Evolutionary conservation across 35 echinoderm and acorn worm genomes (phyloP), one percentile per base, ranked within the genome.

Genomic region (Ophioderma brevispina): DNA sequence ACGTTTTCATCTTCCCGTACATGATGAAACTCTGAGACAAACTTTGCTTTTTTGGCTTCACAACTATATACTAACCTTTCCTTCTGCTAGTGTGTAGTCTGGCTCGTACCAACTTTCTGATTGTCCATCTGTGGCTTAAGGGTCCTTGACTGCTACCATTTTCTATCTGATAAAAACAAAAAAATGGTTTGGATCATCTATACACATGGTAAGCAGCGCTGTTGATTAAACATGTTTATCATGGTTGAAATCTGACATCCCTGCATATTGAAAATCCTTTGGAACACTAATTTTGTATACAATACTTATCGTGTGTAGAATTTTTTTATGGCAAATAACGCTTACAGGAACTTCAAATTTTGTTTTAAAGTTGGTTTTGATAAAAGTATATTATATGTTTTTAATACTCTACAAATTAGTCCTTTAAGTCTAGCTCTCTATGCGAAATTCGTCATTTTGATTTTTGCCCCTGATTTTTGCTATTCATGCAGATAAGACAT

Each of bases 41-140:
- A n/a, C n/a, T n/a, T n/a, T n/a, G n/a, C n/a, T n/a, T n/a, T n/a
- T n/a, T n/a, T n/a, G n/a, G n/a, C n/a, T n/a, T n/a, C n/a, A n/a
- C n/a, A n/a, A n/a, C n/a, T n/a, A n/a, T n/a, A n/a, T n/a, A n/a
- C 82, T 32, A 85, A 99, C 97, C 97, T 99, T 99, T 99, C 23
- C 93, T 91, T 49, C 97, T 87, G 43, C 90, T 91, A 17, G 94
- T 99, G 49, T 99, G 97, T 82, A 99, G 76, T 78, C 97, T 92
- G 1, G 91, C 97, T 55, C 97, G 82, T 30, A 39, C 97, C 97
- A 99, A 99, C 91, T 59, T 81, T 93, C 81, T 95, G 88, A n/a
- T 93, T 81, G 11, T 88, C 87, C 33, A 90, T 88, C 49, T 80
- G 78, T 64, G 85, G 38, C 25, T 50, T 86, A 13, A 99, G 63